These are phyloP conservation scores for Pollenia griseotomentosa DNA, from an alignment of 2,888 invertebrate genomes.

Conservation along the genomic window DNA sequence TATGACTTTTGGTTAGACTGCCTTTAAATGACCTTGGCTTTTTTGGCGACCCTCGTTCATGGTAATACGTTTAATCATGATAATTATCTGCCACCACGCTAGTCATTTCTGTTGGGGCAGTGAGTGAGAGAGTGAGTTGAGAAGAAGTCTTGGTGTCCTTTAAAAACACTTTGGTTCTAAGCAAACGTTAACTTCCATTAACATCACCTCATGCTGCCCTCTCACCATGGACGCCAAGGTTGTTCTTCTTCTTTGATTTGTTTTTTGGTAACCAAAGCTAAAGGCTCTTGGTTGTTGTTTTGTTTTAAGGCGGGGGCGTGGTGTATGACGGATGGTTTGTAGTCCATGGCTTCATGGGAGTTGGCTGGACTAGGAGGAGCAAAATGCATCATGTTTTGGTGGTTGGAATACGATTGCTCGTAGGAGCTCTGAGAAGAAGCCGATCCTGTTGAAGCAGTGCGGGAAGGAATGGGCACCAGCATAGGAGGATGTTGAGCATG, in stretches of 20 bases:
- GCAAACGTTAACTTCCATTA: constrained; percentile 31
- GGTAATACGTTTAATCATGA: not conserved
- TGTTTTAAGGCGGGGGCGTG: constrained; percentile 82
- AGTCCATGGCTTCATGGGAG: constrained; percentile 84
- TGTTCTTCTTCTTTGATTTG: constrained; percentile 87
- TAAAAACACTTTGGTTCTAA: constrained; percentile 64
- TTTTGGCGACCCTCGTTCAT: constrained; percentile 7
- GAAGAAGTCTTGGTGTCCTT: constrained; percentile 44
- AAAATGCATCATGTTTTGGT: constrained; percentile 82
- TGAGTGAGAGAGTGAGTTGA: constrained; percentile 19
- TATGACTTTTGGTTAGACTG: constrained; percentile 29
- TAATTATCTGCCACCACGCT: constrained; percentile 21
- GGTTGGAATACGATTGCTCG: constrained; percentile 84
- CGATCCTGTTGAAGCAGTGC: constrained; percentile 90
- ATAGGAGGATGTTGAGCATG: constrained; percentile 86
- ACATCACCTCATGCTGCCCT: constrained; percentile 56
- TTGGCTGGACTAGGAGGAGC: constrained; percentile 86
- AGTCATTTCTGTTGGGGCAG: constrained; percentile 21
- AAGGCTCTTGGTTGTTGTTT: constrained; percentile 83
- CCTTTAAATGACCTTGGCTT: constrained; percentile 26
- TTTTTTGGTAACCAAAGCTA: constrained; percentile 90
- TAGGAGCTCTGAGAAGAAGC: constrained; percentile 86
- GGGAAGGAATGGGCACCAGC: constrained; percentile 90
- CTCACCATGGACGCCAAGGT: constrained; percentile 93
- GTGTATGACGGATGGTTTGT: constrained; percentile 85